These are phyloP conservation scores for Leucoma salicis DNA, from an alignment of 2,888 invertebrate species.

Conservation along the genomic window DNA sequence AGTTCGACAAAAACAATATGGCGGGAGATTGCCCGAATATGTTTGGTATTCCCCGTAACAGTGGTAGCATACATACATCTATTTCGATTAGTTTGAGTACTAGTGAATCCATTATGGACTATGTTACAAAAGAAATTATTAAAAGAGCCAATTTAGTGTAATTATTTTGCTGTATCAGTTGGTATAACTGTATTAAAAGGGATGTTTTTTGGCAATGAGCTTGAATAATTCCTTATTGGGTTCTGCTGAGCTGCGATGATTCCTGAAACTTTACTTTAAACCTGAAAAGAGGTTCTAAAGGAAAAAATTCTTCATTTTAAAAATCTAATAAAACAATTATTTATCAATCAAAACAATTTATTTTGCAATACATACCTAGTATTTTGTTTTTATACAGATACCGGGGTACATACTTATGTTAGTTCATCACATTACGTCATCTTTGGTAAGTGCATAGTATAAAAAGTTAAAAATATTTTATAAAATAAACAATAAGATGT, in stretches of 20 bases:
- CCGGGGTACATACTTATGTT: background rate
- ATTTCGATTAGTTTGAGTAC: background rate
- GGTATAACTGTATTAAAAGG: too few species aligned
- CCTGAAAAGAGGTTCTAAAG: too few species aligned
- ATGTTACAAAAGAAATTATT: background rate
- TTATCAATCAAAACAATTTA: background rate
- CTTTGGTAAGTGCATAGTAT: background rate
- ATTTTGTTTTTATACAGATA: too few species aligned
- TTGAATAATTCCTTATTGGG: too few species aligned
- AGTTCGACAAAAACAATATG: background rate
- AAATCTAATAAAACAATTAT: background rate
- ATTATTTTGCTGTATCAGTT: background rate
- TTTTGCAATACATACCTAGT: background rate
- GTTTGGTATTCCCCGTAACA: background rate
- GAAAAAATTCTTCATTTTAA: too few species aligned
- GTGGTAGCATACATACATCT: background rate
- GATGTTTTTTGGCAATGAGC: too few species aligned
- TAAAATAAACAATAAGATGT: background rate
- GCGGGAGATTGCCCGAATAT: background rate
- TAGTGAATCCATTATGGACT: background rate
- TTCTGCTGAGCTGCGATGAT: too few species aligned
- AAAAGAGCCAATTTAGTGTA: background rate
- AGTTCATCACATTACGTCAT: background rate
- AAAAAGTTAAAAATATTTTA: background rate
- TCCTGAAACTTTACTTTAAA: too few species aligned